A percentile compares a stretch with the other conserved stretches of the same genome.
These are phyloP conservation scores for Rhabditoides inermis DNA, from an alignment of 2,888 invertebrate genomes.

Conservation along the genomic window DNA sequence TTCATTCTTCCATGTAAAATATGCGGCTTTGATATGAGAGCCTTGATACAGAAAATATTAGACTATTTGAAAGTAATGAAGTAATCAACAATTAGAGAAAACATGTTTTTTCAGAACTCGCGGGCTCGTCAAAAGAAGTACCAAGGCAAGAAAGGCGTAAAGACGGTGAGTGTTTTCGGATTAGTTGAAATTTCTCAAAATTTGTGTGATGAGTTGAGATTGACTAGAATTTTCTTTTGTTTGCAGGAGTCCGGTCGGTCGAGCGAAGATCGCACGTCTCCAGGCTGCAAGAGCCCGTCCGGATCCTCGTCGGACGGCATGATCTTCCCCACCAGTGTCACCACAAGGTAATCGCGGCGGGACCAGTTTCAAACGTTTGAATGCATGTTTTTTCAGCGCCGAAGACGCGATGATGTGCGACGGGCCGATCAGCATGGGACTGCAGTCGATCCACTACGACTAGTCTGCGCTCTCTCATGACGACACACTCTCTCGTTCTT, in stretches of 20 bases:
- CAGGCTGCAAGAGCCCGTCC: constrained; percentile 10
- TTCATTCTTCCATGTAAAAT: no score
- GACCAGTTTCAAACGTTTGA: background rate
- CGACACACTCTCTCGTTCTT: no score
- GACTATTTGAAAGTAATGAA: background rate
- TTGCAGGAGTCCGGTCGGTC: constrained; percentile 10
- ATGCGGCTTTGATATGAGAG: no score
- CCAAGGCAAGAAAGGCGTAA: constrained; percentile 24
- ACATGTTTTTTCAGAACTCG: constrained; percentile 43
- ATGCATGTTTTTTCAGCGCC: constrained; percentile 12
- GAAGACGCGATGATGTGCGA: constrained; percentile 32
- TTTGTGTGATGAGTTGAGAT: constrained; percentile 5
- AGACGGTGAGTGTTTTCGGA: constrained; percentile 9
- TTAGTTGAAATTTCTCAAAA: constrained; percentile 4
- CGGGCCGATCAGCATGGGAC: no score
- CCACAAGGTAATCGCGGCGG: constrained; percentile 21
- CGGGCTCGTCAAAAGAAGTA: constrained; percentile 52
- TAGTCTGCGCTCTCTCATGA: no score
- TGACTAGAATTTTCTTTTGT: constrained; percentile 2
- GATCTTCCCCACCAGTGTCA: constrained; percentile 35
- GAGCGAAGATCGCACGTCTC: constrained; percentile 15
- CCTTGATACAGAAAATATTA: no score
- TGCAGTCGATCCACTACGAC: no score
- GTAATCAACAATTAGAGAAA: no score
- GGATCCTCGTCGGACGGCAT: constrained; percentile 29